Base-by-base conservation (phyloP, 2,113 vertebrate species). In the Meles meles region DNA sequence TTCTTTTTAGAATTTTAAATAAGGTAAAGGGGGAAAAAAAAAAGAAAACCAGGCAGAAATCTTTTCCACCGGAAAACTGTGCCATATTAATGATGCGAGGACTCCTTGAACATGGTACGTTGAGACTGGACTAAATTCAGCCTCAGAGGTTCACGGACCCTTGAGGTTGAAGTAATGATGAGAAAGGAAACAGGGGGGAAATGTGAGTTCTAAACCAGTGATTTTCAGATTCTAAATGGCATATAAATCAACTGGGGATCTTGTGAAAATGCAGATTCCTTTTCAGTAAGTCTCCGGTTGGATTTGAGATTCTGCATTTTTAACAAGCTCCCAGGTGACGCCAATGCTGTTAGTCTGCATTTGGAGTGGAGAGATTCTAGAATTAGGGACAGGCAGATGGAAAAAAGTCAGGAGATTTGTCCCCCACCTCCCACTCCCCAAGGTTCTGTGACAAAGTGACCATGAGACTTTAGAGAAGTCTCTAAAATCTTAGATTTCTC, bases 1-100 rank as follows among this genome's bases (percentile, higher is more conserved):
- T 84, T 81, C 59, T 93, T 91, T 71, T 82, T 59, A 85, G 42
- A 84, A 93, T 91, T 95, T 96, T 94, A 97, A 95, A 80, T 57
- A 57, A 96, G 37, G n/a, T 67, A 89, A 92, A 80, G 61, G 61
- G 34, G 1, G 6, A 17, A 27, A 57, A 77, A 93, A 85, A 31
- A 49, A 37, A 71, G 67, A 90, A 94, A 72, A 39, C 20, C 55
- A n/a, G 37, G 34, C 23, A 93, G 86, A 91, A 93, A 79, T 61
- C 47, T 96, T 82, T 93, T 85, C 71, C 80, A 80, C n/a, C 0
- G 21, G 52, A 59, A 96, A 95, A 74, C n/a, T 80, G 44, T 20
- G 21, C 39, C 55, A 7, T 34, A 11, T 23, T 61, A 79, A 88
- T 89, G 57, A 79, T 12, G 15, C 49, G 6, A 52, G 79, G 42